Conservation (phyloP, 2,888 invertebrate genomes). For the Agelastica alni region DNA sequence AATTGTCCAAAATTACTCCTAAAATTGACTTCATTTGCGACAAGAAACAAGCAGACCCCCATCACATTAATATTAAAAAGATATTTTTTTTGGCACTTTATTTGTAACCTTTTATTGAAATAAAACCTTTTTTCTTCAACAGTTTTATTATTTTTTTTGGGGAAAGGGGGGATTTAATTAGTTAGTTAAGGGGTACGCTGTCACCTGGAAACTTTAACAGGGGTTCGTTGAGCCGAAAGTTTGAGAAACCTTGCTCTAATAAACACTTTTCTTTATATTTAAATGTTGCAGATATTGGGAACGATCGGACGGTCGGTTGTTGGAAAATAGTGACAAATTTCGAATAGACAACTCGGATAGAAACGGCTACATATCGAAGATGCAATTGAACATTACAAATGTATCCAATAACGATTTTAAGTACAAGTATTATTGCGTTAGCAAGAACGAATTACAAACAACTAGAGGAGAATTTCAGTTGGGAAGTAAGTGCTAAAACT, state of each 20-base stretch:
- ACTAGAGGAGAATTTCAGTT: conserved; percentile 75
- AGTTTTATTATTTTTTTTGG: not conserved
- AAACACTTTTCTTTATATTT: too few species aligned
- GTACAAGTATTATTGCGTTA: conserved; percentile 77
- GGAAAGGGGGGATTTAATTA: too few species aligned
- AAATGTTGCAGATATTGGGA: conserved; percentile 90
- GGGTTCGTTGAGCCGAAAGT: too few species aligned
- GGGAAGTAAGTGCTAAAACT: conserved; percentile 60
- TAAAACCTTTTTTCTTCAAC: not conserved
- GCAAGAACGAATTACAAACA: conserved; percentile 80
- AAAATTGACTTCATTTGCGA: too few species aligned
- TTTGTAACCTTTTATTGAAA: not conserved
- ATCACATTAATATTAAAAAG: too few species aligned
- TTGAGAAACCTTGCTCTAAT: too few species aligned
- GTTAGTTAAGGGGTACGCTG: too few species aligned
- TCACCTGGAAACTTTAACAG: too few species aligned
- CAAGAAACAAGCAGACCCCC: too few species aligned
- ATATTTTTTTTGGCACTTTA: not conserved
- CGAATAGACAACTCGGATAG: conserved; percentile 62
- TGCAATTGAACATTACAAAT: conserved; percentile 77
- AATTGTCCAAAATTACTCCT: too few species aligned
- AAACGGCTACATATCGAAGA: conserved; percentile 69
- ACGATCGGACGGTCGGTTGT: conserved; percentile 71
- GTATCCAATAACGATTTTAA: conserved; percentile 71
- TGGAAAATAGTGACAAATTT: conserved; percentile 71